A percentile compares a stretch with the other conserved stretches of the same genome.
These are phyloP conservation scores for Pithys albifrons DNA, from an alignment of 2,113 vertebrate genomes.

Conservation along the genomic window DNA sequence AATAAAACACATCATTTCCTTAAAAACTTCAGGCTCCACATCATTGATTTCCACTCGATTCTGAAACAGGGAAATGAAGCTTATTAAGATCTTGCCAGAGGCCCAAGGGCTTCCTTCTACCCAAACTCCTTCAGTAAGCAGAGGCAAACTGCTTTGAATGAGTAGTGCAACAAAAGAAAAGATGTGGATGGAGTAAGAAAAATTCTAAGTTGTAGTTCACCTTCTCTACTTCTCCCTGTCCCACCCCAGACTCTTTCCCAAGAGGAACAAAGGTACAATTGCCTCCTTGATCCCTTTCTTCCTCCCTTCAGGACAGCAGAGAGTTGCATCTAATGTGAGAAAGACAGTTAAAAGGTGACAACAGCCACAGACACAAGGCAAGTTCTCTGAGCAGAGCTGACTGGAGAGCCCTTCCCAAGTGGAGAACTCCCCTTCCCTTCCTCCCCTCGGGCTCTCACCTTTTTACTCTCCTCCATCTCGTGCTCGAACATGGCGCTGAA, in stretches of 20 bases:
- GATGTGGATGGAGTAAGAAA: not conserved
- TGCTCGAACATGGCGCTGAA: constrained; percentile 95
- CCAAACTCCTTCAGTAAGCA: not conserved
- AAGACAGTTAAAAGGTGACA: not conserved
- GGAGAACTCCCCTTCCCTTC: no score
- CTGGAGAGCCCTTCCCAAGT: not conserved
- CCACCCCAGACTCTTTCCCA: not conserved
- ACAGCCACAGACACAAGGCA: not conserved
- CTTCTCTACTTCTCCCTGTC: not conserved
- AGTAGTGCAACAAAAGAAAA: not conserved
- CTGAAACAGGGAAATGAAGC: constrained; percentile 60
- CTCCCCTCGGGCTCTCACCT: constrained; percentile 74
- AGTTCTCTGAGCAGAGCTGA: not conserved
- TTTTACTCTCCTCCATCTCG: constrained; percentile 92
- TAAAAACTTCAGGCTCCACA: constrained; percentile 94
- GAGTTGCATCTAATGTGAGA: not conserved
- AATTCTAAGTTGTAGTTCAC: not conserved
- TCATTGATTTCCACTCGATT: constrained; percentile 95
- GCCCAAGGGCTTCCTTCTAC: not conserved
- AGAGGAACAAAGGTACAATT: not conserved
- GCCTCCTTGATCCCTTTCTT: not conserved
- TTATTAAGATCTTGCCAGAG: not conserved
- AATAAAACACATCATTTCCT: constrained; percentile 97
- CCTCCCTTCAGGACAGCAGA: not conserved
- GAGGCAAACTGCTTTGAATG: not conserved